Evolutionary conservation across 2,797 vertebrate genomes (phyloP).

Genomic region (Oryzias sinensis): DNA sequence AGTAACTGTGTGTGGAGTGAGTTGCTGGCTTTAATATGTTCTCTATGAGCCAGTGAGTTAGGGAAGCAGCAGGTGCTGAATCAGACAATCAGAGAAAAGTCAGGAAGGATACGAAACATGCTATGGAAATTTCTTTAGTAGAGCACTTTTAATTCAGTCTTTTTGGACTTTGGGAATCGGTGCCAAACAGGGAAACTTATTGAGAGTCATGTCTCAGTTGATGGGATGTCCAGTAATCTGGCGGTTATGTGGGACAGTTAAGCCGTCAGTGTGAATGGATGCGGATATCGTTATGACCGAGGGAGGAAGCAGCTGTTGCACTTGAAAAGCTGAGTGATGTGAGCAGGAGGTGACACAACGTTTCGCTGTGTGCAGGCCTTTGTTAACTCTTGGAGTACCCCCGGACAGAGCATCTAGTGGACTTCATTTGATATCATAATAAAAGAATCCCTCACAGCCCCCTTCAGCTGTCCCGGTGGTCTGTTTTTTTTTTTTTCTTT

Average conservation of each 20-base stretch:
- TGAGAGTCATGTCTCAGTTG: conserved; percentile 35
- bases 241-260: conserved; percentile 68
- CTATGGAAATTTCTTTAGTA: neutral
- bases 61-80: conserved; percentile 49
- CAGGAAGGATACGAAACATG: neutral
- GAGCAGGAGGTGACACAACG: conserved; percentile 72
- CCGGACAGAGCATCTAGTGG: conserved; percentile 49
- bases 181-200: conserved; percentile 42
- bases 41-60: conserved; percentile 18
- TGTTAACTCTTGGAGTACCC: conserved; percentile 63
- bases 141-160: conserved; percentile 41
- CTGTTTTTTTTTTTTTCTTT: conserved; percentile 20
- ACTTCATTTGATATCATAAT: conserved; percentile 68
- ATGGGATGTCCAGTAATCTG: conserved; percentile 51
- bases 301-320: conserved; percentile 75
- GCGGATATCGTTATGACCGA: conserved; percentile 65
- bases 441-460: conserved; percentile 58
- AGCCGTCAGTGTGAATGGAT: conserved; percentile 67
- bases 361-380: conserved; percentile 65
- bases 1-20: conserved; percentile 22
- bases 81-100: conserved; percentile 17
- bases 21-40: conserved; percentile 22
- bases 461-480: conserved; percentile 71
- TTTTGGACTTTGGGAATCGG: conserved; percentile 27
- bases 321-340: conserved; percentile 76